These are phyloP conservation scores for Eudyptes chrysolophus DNA, from an alignment of 2,113 vertebrate species.

Conservation along the genomic window DNA sequence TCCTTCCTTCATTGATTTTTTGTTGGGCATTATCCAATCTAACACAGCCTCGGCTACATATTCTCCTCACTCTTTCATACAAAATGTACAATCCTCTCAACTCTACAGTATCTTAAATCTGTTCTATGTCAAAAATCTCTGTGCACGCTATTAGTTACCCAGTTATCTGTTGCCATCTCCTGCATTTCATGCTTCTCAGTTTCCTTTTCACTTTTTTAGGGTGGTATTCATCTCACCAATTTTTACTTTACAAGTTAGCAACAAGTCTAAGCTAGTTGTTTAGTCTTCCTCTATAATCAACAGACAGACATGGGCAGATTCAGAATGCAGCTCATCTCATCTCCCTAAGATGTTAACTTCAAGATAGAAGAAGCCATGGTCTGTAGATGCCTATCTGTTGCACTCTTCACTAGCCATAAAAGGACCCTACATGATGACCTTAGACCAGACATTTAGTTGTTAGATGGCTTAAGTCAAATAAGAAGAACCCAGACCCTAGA, in stretches of 20 bases:
- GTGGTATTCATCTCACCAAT: not conserved
- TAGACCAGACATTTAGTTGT: not conserved
- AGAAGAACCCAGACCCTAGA: not conserved
- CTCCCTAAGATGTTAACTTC: not conserved
- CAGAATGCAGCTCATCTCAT: not conserved
- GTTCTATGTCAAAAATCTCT: not conserved
- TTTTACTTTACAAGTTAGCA: not conserved
- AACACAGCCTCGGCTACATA: not conserved
- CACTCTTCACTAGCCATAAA: not conserved
- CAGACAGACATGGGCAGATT: not conserved
- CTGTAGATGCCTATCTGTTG: not conserved
- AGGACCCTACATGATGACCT: not conserved
- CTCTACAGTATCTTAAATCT: not conserved
- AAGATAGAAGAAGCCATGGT: not conserved
- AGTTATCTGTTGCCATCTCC: not conserved
- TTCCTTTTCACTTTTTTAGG: not conserved
- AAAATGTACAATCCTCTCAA: not conserved
- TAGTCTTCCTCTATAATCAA: not conserved
- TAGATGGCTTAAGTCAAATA: not conserved
- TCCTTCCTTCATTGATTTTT: not conserved
- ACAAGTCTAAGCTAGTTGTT: not conserved
- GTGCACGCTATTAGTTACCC: not conserved
- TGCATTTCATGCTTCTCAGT: not conserved
- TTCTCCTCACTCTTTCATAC: not conserved
- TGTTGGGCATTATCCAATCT: not conserved